Evolutionary conservation across 2,797 vertebrate genomes (phyloP), one percentile per base, ranked within the genome.

Genomic region (Odontamblyopus lacepedii): DNA sequence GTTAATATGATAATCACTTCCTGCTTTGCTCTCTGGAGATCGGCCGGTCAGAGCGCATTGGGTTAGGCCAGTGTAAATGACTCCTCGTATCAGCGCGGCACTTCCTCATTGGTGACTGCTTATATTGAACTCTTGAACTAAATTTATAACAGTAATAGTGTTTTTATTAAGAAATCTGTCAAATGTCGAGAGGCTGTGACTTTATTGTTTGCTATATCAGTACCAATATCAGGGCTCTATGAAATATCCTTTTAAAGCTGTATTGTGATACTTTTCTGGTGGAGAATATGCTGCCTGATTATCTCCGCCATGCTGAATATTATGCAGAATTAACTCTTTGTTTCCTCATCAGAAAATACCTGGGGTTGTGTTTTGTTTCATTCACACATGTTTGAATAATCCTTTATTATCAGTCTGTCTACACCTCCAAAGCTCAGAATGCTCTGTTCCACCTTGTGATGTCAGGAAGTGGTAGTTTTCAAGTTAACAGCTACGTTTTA

Each of bases 1-100:
- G 70, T 89, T 38, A 88, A 93, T 93, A 81, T 69, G 81, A 89
- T 93, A 78, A 86, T 48, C 30, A 71, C 72, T 71, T 75, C 77
- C 74, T 75, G 75, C 64, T 73, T 70, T 44, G 78, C 80, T 88
- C 86, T 85, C 79, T 5, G 53, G 78, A 77, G 84, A 80, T 81
- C 66, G 30, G 67, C 78, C 82, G 78, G 75, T 83, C 77, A 73
- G 80, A 71, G 65, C 74, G 63, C 76, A 85, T 76, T 71, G 71
- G 60, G 75, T 87, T 85, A 85, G 66, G 23, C 3, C 74, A 67
- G 35, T 80, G 70, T 72, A 84, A 79, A 83, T 80, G 72, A 75
- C 56, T 70, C 48, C 27, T 63, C 60, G 66, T 73, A 80, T 80
- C 68, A 81, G 79, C 41, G 5, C 69, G 77, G 63, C 48, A 53